These are phyloP conservation scores for Labeo catla DNA, from an alignment of 2,113 vertebrate genomes.

Conservation along the genomic window DNA sequence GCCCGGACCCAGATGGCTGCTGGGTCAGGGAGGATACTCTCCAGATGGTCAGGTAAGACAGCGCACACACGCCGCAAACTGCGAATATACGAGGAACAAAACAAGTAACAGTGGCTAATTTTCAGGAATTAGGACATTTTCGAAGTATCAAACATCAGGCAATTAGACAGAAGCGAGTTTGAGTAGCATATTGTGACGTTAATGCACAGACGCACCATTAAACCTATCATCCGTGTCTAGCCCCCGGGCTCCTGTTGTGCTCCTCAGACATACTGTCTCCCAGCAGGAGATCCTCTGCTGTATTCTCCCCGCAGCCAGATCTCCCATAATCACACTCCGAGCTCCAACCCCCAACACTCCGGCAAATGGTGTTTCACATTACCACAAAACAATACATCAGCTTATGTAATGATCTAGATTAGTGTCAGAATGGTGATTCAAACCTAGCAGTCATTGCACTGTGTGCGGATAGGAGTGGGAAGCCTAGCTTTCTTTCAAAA, in stretches of 20 bases:
- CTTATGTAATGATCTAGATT: constrained; percentile 24
- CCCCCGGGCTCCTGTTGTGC: constrained; percentile 38
- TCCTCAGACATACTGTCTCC: constrained; percentile 25
- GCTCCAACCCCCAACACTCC: constrained; percentile 35
- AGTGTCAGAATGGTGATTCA: constrained; percentile 10
- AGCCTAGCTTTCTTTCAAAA: constrained; percentile 5
- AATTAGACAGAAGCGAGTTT: constrained; percentile 26
- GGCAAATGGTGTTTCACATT: constrained; percentile 36
- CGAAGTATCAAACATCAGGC: constrained; percentile 39
- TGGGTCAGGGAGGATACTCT: constrained; percentile 56
- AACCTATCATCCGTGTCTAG: constrained; percentile 34
- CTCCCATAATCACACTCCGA: constrained; percentile 43
- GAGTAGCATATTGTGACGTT: constrained; percentile 40
- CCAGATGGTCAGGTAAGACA: constrained; percentile 61
- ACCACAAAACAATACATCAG: constrained; percentile 30
- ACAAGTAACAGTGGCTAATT: constrained; percentile 11
- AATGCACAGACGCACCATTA: constrained; percentile 14
- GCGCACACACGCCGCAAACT: constrained; percentile 29
- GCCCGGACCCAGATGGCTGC: constrained; percentile 57
- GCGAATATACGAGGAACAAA: constrained; percentile 22
- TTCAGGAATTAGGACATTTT: constrained; percentile 19
- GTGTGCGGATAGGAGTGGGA: not conserved
- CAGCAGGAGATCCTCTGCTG: constrained; percentile 33
- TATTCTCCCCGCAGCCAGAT: constrained; percentile 35
- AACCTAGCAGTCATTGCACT: not conserved